phyloP scores from a whole-genome alignment of 2,888 invertebrate species.

The Drosophila meridionalis region DNA sequence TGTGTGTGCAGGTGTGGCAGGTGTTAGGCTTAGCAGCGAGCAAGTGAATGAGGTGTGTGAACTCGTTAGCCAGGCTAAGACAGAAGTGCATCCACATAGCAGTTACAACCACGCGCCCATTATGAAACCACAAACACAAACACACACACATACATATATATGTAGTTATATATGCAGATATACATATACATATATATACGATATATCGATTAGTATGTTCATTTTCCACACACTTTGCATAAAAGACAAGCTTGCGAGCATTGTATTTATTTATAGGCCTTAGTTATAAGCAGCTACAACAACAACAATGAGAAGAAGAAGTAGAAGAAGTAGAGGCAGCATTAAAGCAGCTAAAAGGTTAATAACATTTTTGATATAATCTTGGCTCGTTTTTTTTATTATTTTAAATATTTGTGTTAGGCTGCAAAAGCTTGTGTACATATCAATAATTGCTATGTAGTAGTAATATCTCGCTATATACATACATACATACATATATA shows the following conservation, averaged over 20 bases:
- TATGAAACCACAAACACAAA: slow-evolving; percentile 2
- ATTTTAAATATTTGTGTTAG: slow-evolving; percentile 33
- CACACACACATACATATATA: slow-evolving; percentile 14
- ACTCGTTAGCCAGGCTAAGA: slow-evolving; percentile 55
- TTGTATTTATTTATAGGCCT: slow-evolving; percentile 69
- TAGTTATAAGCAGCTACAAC: slow-evolving; percentile 61
- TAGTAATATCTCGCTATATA: slow-evolving; percentile 41
- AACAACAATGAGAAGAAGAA: not conserved
- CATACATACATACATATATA: slow-evolving; percentile 4
- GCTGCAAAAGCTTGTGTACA: slow-evolving; percentile 69
- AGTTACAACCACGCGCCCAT: slow-evolving; percentile 29
- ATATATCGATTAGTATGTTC: slow-evolving; percentile 57
- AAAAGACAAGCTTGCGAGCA: slow-evolving; percentile 75
- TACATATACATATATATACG: slow-evolving; percentile 34
- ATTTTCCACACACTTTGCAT: slow-evolving; percentile 72
- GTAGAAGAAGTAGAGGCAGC: not conserved
- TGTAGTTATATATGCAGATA: slow-evolving; percentile 9
- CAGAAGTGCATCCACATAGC: slow-evolving; percentile 45
- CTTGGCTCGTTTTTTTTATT: not conserved
- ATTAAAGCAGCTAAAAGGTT: not conserved
- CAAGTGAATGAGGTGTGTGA: slow-evolving; percentile 9
- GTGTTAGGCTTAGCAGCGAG: slow-evolving; percentile 12
- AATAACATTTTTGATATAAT: slow-evolving; percentile 17
- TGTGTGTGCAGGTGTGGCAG: no score
- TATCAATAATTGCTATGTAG: slow-evolving; percentile 64